Evolutionary conservation across 2,888 invertebrate species (phyloP).

Genomic region (Apamea sordens): DNA sequence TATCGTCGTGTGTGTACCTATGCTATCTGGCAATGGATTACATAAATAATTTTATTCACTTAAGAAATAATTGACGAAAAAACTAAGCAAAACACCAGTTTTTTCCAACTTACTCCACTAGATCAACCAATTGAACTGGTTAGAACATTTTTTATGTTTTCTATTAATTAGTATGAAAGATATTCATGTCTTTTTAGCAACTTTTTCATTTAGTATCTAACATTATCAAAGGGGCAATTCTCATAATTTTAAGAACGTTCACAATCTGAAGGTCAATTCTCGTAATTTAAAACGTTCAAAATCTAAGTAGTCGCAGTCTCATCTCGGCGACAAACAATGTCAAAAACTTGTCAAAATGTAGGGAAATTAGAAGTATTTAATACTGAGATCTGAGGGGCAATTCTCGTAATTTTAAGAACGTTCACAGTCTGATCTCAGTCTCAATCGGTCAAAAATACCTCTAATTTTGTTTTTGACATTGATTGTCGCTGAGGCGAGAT

Average conservation of each 20-base stretch:
- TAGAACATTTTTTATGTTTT: not conserved
- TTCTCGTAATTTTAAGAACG: too few relatives aligned
- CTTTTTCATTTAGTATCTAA: slow-evolving; percentile 5
- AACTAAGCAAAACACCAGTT: not conserved
- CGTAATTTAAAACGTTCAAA: too few relatives aligned
- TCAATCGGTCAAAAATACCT: not conserved
- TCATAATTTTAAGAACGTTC: not conserved
- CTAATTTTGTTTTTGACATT: too few relatives aligned
- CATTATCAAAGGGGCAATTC: not conserved
- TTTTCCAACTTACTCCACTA: not conserved
- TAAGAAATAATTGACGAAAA: not conserved
- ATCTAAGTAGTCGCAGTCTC: too few relatives aligned
- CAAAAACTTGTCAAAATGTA: too few relatives aligned
- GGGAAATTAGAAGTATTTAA: too few relatives aligned
- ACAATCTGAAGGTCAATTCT: not conserved
- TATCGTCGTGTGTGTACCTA: too few relatives aligned
- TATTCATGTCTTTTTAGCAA: not conserved
- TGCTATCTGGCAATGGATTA: not conserved
- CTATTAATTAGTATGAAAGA: not conserved
- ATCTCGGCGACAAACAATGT: too few relatives aligned
- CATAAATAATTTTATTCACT: not conserved
- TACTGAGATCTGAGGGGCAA: too few relatives aligned
- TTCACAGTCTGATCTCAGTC: too few relatives aligned
- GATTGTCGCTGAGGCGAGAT: too few relatives aligned
- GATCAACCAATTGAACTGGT: not conserved